Base-by-base conservation (phyloP, 2,888 invertebrate genomes). In the Autographa gamma region DNA sequence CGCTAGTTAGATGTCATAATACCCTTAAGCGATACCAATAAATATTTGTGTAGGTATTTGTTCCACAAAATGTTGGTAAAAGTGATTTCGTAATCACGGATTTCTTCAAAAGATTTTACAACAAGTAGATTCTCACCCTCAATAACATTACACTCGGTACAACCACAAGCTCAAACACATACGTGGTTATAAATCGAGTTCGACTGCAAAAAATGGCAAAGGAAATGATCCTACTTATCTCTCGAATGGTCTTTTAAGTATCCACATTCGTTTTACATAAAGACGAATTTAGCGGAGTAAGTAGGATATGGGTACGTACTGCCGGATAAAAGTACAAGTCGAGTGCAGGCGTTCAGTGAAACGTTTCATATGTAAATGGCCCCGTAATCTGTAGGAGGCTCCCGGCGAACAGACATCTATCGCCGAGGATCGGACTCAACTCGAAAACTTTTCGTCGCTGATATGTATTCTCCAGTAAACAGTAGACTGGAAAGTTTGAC, bases 321-420 rank as follows among this genome's bases (percentile, higher is more conserved):
- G 82, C 83, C 80, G 89, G 88, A 89, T 89, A 89, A 89, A 90
- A 90, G 90, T 90, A 92, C 89, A 87, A 90, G 90, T 89, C 87
- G 87, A 89, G 87, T 93, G 91, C 92, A 92, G 86, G 90, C 90
- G 88, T 90, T 92, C 92, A 90, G 90, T 90, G 91, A 92, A 93
- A 92, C 93, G 93, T 92, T 94, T 93, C 94, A 90, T 91, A 95
- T 95, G 95, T 94, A 95, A 94, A 95, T 95, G 89, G 89, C 83
- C 74, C 88, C 83, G 91, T 94, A 95, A 95, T 94, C 95, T 93
- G 92, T 88, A 88, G 87, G 86, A 90, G 90, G 88, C 90, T 85
- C 82, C 66, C 85, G 82, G 83, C 88, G 90, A 89, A 88, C 89
- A 90, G 88, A 86, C 92, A 92, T 90, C 93, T 92, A 93, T 93